Evolutionary conservation across 2,888 invertebrate species (phyloP).

Genomic region (Drosophila prolongata): DNA sequence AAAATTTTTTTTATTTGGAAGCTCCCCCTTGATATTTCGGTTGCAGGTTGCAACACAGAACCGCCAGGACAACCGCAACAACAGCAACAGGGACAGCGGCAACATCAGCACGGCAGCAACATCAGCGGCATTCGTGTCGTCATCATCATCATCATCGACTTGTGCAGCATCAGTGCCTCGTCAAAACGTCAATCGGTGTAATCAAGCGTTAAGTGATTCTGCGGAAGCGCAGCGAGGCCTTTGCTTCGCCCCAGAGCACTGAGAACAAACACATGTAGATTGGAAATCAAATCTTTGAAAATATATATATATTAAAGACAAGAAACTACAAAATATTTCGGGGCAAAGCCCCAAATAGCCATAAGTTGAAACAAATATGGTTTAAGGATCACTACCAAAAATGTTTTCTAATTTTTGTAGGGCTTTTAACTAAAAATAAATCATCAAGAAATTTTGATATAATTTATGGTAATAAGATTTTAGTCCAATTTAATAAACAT

Average conservation of each 20-base stretch:
- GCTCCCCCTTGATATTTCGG: slow-evolving; percentile 39
- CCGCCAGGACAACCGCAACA: slow-evolving; percentile 29
- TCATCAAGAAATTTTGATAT: too few species aligned
- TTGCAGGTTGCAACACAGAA: slow-evolving; percentile 26
- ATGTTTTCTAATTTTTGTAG: too few species aligned
- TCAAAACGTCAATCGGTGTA: slow-evolving; percentile 81
- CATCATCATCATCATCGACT: slow-evolving; percentile 66
- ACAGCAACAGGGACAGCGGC: slow-evolving; percentile 8
- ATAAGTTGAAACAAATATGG: too few species aligned
- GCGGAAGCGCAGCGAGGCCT: slow-evolving; percentile 72
- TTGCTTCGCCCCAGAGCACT: slow-evolving; percentile 23
- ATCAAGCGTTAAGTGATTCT: slow-evolving; percentile 83
- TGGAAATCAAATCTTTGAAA: too few species aligned
- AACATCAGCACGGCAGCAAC: slow-evolving; percentile 16
- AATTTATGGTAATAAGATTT: too few species aligned
- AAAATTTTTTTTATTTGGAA: not conserved
- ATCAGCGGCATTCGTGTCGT: slow-evolving; percentile 40
- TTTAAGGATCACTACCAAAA: too few species aligned
- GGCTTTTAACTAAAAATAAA: too few species aligned
- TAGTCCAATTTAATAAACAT: too few species aligned
- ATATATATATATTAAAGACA: too few species aligned
- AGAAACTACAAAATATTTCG: too few species aligned
- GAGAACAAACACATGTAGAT: not conserved
- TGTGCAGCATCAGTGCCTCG: slow-evolving; percentile 78
- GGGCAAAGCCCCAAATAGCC: too few species aligned